Base-by-base conservation (phyloP, 2,888 invertebrate genomes). In the Theodoxus fluviatilis region DNA sequence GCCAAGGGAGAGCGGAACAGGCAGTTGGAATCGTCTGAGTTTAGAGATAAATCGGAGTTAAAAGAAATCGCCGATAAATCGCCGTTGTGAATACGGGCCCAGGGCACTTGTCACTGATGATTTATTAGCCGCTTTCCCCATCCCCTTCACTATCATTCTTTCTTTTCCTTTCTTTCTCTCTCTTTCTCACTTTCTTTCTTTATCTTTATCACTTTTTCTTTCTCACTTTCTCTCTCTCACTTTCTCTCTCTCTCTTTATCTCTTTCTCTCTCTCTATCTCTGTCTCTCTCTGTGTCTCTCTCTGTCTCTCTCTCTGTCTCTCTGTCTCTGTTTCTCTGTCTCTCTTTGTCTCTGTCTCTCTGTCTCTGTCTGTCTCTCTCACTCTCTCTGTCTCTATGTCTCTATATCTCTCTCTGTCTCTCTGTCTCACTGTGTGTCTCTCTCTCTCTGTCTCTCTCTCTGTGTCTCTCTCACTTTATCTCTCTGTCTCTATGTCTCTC, bases 401-500 rank as follows among this genome's bases (percentile, higher is more conserved):
- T 49, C 15, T 15, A 7, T 33, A 9, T 22, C 25, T 12, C 25
- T 15, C 15, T 52, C 43, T 37, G 7, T 52, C 47, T 37, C 4
- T 43, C 43, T 66, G 9, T 59, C 18, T 40, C 3, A 18, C n/a
- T 66, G 43, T 38, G 15, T 66, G 35, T 67, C 43, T 49, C 61
- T 43, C 38, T 33, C 15, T 37, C 25, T 37, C 33, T 67, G 15
- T 61, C 18, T 67, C 28, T 49, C 22, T 61, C 25, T 66, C n/a
- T 70, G 61, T 61, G 31, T 59, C 38, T 28, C 25, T 35, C 40
- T 59, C 49, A 22, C 12, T 43, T 37, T 67, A 15, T 47, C 59
- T 70, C 49, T 59, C 22, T 37, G 12, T 28, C 49, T 40, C 40
- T 37, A 22, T 35, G 64, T 68, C 52, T 64, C 22, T 33, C 49